Percentiles rank a stretch among this genome's conserved stretches.
Conservation (phyloP, 2,888 invertebrate species). For the Tinea trinotella region DNA sequence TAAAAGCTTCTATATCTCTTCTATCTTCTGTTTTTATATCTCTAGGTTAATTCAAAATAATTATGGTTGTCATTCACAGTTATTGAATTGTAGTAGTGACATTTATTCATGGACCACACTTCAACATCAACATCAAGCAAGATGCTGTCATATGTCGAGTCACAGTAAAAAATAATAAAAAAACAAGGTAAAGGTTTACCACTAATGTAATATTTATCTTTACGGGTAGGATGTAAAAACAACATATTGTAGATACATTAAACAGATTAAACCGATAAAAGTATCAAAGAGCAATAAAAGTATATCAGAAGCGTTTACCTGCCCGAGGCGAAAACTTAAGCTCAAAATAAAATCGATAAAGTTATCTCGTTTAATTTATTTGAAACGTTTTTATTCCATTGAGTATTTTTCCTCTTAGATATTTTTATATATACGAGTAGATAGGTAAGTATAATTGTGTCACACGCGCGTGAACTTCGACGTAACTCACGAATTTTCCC, state of each 20-base stretch:
- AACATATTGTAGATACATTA: not conserved
- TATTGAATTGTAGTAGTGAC: too few relatives aligned
- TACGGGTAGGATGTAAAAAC: not conserved
- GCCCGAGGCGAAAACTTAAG: not conserved
- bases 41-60: too few relatives aligned
- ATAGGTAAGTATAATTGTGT: not conserved
- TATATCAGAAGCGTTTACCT: not conserved
- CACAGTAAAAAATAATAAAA: too few relatives aligned
- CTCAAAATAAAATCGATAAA: conserved; percentile 7
- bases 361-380: conserved; percentile 12
- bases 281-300: not conserved
- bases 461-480: conserved; percentile 2
- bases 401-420: not conserved
- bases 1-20: too few relatives aligned
- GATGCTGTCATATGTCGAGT: too few relatives aligned
- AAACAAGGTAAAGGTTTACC: too few relatives aligned
- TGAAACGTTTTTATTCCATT: conserved; percentile 1
- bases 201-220: too few relatives aligned
- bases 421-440: not conserved
- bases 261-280: not conserved
- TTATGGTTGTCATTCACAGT: too few relatives aligned
- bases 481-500: not conserved
- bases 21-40: too few relatives aligned
- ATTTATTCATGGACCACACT: too few relatives aligned
- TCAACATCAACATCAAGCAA: too few relatives aligned